These are phyloP conservation scores for Microplitis demolitor DNA, from an alignment of 1,140 invertebrate species.

Conservation along the genomic window DNA sequence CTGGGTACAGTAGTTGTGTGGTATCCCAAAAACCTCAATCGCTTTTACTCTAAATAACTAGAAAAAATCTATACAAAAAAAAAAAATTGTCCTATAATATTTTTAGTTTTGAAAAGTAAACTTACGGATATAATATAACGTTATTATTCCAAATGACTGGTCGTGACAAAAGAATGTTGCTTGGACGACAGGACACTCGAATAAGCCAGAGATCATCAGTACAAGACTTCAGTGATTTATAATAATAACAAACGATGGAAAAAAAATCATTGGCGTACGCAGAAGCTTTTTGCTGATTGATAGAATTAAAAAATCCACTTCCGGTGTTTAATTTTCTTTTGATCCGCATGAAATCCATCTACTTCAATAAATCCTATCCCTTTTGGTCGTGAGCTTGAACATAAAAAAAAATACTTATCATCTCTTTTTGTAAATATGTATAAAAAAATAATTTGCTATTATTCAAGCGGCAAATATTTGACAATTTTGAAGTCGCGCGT, in stretches of 20 bases:
- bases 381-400: too few relatives aligned
- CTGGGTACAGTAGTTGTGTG: too few relatives aligned
- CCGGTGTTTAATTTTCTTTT: constrained; percentile 22
- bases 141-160: constrained; percentile 50
- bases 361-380: not conserved
- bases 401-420: not conserved
- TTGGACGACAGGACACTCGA: not conserved
- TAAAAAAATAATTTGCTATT: not conserved
- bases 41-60: not conserved
- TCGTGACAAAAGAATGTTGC: not conserved
- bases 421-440: too few relatives aligned
- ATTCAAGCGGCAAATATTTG: not conserved
- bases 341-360: constrained; percentile 16
- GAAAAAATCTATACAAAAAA: not conserved
- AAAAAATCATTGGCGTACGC: not conserved
- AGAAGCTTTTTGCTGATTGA: not conserved
- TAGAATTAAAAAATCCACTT: constrained; percentile 36
- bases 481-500: not conserved
- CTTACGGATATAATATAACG: constrained; percentile 27
- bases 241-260: constrained; percentile 2
- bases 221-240: too few relatives aligned
- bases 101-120: constrained; percentile 18
- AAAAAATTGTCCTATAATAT: not conserved
- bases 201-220: not conserved
- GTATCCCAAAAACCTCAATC: too few relatives aligned